These are phyloP conservation scores for Cerastoderma edule DNA, from an alignment of 2,888 invertebrate species.

Conservation along the genomic window DNA sequence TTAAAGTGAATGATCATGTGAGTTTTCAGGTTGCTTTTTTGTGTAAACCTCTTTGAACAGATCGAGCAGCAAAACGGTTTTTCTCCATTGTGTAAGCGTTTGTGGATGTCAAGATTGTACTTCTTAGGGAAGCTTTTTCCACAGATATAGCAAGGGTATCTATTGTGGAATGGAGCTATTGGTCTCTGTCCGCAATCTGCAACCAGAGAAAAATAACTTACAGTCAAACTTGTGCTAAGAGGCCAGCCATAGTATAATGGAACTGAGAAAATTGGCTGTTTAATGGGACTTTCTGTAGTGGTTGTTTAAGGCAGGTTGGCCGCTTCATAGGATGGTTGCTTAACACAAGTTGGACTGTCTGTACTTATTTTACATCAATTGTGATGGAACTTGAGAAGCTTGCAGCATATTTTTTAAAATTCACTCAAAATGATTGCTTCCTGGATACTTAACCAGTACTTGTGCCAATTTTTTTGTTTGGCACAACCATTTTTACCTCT, in stretches of 20 bases:
- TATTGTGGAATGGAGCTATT: not conserved
- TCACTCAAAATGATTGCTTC: too few relatives aligned
- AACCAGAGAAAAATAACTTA: not conserved
- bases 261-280: too few relatives aligned
- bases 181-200: not conserved
- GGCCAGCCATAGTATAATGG: not conserved
- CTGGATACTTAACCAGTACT: too few relatives aligned
- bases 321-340: too few relatives aligned
- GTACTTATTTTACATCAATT: too few relatives aligned
- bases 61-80: conserved; percentile 25
- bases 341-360: too few relatives aligned
- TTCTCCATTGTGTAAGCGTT: conserved; percentile 35
- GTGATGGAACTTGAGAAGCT: too few relatives aligned
- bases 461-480: too few relatives aligned
- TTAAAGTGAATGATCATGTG: too few relatives aligned
- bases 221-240: not conserved
- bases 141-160: conserved; percentile 28
- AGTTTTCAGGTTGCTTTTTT: conserved; percentile 11
- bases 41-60: conserved; percentile 15
- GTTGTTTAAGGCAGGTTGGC: not conserved
- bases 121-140: conserved; percentile 35
- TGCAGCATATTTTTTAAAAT: too few relatives aligned
- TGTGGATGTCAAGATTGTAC: conserved; percentile 34
- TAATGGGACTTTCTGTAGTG: not conserved
- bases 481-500: too few relatives aligned